Percentiles rank a stretch among this genome's conserved stretches.
Evolutionary conservation across 2,888 invertebrate genomes (phyloP).

Genomic region (Chrysomela aeneicollis): DNA sequence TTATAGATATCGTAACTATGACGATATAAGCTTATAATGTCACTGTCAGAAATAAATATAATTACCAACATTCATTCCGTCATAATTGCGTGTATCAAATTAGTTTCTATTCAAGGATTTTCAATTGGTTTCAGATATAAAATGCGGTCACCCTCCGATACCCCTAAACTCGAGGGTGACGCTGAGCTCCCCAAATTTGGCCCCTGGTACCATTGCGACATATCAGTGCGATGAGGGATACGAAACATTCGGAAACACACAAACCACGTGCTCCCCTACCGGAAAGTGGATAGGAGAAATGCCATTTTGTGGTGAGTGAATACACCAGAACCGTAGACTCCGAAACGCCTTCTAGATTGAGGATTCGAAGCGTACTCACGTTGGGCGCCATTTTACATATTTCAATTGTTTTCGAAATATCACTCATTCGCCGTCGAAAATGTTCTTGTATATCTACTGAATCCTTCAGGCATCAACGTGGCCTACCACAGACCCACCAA

Average conservation of each 20-base stretch:
- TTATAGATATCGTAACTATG: no score
- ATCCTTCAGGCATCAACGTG: slow-evolving; percentile 76
- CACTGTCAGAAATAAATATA: no score
- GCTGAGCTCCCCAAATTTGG: slow-evolving; percentile 66
- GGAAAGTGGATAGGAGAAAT: slow-evolving; percentile 83
- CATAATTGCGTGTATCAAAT: no score
- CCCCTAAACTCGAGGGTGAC: slow-evolving; percentile 82
- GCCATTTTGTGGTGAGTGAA: slow-evolving; percentile 81
- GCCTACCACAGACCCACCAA: slow-evolving; percentile 88
- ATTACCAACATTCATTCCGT: no score
- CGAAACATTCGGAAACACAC: slow-evolving; percentile 82
- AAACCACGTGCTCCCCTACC: slow-evolving; percentile 73
- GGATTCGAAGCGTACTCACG: no score
- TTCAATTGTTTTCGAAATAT: no score
- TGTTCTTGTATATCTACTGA: no score
- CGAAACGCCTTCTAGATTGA: no score
- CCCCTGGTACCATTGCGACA: slow-evolving; percentile 71
- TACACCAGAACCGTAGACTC: background rate
- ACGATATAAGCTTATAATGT: no score
- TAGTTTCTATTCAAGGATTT: no score
- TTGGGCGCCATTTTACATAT: no score
- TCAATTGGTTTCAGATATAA: slow-evolving; percentile 54
- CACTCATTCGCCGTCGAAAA: no score
- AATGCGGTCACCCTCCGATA: slow-evolving; percentile 86
- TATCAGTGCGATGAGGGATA: slow-evolving; percentile 88